phyloP scores from a whole-genome alignment of 2,113 vertebrate genomes.

The Archilochus colubris region DNA sequence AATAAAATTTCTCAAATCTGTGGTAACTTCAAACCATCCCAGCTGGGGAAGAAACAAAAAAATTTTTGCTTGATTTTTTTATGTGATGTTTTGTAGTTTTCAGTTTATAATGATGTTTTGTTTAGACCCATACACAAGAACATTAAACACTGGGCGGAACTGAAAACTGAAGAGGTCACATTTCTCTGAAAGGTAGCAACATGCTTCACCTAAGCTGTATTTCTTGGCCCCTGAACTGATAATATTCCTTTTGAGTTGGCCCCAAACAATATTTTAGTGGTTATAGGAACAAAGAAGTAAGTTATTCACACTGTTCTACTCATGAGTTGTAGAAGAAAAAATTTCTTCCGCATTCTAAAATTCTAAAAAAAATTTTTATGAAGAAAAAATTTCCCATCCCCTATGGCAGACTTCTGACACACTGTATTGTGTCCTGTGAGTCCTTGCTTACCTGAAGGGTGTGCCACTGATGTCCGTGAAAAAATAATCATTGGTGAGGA shows the following conservation, averaged over 20 bases:
- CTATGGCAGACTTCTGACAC: background rate
- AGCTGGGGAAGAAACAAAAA: background rate
- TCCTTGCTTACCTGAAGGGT: constrained; percentile 89
- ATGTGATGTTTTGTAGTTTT: background rate
- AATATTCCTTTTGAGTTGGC: background rate
- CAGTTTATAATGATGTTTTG: background rate
- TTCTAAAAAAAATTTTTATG: background rate
- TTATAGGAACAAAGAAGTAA: background rate
- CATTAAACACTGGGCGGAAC: background rate
- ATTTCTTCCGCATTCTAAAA: too few relatives aligned
- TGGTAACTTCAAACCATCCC: background rate
- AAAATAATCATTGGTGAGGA: constrained; percentile 94
- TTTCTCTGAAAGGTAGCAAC: background rate
- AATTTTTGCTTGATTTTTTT: background rate
- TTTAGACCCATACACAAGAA: background rate
- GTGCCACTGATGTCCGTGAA: constrained; percentile 92
- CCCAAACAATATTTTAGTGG: background rate
- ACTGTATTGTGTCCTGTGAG: accelerated
- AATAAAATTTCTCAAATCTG: background rate
- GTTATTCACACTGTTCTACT: background rate
- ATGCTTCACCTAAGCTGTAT: background rate
- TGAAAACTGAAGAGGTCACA: background rate
- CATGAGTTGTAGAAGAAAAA: background rate
- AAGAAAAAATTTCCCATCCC: background rate
- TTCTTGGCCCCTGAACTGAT: background rate